A percentile compares a stretch with the other conserved stretches of the same genome.
Evolutionary conservation across 2,797 vertebrate species (phyloP).

Genomic region (Galago senegalensis): DNA sequence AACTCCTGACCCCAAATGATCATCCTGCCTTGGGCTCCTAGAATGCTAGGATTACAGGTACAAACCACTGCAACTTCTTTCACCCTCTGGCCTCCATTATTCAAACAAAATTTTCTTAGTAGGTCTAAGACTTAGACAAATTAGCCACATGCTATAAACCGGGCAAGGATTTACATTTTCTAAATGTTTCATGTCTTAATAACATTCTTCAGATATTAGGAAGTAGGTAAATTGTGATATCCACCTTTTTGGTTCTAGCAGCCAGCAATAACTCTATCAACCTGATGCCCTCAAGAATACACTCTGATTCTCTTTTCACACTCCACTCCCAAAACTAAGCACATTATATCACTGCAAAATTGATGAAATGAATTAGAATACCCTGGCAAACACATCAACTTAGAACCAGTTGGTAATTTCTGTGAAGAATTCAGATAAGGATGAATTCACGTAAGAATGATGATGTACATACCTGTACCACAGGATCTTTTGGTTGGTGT

Average conservation of each 20-base stretch:
- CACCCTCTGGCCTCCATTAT: not conserved
- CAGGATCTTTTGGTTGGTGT: slow-evolving; percentile 96
- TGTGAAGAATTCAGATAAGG: slow-evolving; percentile 56
- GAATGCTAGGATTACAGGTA: too few species aligned
- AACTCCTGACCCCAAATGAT: too few species aligned
- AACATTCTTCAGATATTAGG: not conserved
- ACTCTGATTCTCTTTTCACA: slow-evolving; percentile 18
- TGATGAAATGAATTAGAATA: slow-evolving; percentile 38
- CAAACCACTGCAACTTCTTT: not conserved
- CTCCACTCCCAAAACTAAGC: slow-evolving; percentile 29
- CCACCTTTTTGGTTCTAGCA: slow-evolving; percentile 5
- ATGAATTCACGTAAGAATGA: slow-evolving; percentile 63
- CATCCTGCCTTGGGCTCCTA: too few species aligned
- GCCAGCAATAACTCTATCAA: not conserved
- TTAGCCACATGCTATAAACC: slow-evolving; percentile 23
- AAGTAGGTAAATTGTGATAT: not conserved
- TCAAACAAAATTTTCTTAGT: slow-evolving; percentile 10
- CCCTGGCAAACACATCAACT: not conserved
- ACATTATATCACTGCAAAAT: slow-evolving; percentile 35
- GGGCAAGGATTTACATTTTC: slow-evolving; percentile 10
- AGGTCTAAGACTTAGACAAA: slow-evolving; percentile 39
- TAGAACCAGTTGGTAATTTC: slow-evolving; percentile 41
- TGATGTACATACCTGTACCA: slow-evolving; percentile 92
- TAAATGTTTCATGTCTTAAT: not conserved
- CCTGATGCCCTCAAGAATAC: slow-evolving; percentile 11